phyloP scores from a whole-genome alignment of 2,113 vertebrate species.

The Romanogobio albipinnatus region DNA sequence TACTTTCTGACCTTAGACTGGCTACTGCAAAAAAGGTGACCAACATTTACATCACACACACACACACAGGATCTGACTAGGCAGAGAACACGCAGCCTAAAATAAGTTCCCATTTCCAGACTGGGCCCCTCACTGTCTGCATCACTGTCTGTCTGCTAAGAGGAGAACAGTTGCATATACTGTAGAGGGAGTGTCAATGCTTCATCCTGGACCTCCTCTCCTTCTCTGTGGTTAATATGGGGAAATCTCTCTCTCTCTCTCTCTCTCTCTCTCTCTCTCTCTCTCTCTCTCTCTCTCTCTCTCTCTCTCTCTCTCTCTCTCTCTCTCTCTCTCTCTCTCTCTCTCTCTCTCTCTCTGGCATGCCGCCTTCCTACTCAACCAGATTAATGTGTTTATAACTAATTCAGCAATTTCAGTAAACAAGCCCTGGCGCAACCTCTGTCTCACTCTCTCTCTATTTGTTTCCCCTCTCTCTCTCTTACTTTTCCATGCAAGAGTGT shows the following conservation, averaged over 20 bases:
- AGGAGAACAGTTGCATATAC: neutral
- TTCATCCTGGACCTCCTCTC: slow-evolving; percentile 4
- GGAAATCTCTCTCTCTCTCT: slow-evolving; percentile 6
- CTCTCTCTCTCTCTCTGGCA: slow-evolving; percentile 22
- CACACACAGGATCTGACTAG: slow-evolving; percentile 10
- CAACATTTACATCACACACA: neutral
- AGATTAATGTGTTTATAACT: slow-evolving; percentile 59
- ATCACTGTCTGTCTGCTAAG: slow-evolving; percentile 19
- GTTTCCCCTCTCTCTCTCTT: slow-evolving; percentile 12
- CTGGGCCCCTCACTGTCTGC: slow-evolving; percentile 35
- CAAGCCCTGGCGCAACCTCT: slow-evolving; percentile 40
- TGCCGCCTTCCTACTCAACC: slow-evolving; percentile 30
- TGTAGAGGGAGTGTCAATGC: neutral
- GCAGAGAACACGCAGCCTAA: neutral
- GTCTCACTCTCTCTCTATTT: neutral
- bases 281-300: too few species aligned
- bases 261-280: neutral
- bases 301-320: too few species aligned
- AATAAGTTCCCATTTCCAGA: slow-evolving; percentile 21
- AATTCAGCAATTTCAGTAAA: slow-evolving; percentile 59
- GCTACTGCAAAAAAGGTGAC: slow-evolving; percentile 18
- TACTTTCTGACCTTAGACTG: slow-evolving; percentile 1
- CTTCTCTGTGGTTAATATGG: neutral
- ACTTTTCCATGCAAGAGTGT: neutral
- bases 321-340: too few species aligned